Evolutionary conservation across 2,113 vertebrate genomes (phyloP), one percentile per base, ranked within the genome.

Genomic region (Lucifuga dentata): DNA sequence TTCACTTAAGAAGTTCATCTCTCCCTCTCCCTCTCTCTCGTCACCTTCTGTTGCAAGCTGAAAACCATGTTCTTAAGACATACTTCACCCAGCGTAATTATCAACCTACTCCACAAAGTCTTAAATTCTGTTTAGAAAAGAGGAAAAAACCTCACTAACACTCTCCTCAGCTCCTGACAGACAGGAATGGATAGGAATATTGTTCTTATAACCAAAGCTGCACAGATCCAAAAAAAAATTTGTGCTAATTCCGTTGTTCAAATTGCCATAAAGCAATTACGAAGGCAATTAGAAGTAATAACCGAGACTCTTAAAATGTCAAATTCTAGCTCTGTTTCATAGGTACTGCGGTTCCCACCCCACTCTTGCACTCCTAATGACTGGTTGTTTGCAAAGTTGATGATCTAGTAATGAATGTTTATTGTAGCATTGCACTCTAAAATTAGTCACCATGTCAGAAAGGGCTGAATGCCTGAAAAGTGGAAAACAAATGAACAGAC

Each of bases 1-100:
- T 73, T 80, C 49, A 68, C 72, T 78, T 68, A 68, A n/a, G 32
- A 57, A 51, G 46, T 78, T 55, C 32, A 66, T 39, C 51, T 39
- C 40, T 41, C 13, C 11, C 11, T 44, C 56, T 52, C 7, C 12
- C 7, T 16, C 11, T 19, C 38, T 39, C 20, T 36, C 16, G n/a
- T n/a, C 4, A 35, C 55, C 38, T 39, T 43, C 39, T 48, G n/a
- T 40, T 50, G 49, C 38, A 40, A 36, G 33, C 43, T 29, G 50
- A 52, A 39, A 35, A 55, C 40, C 20, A 51, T 45, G 5, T 11
- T 16, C 13, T 64, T 13, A 43, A 56, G 21, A 62, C 40, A 44
- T 26, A 33, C 57, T 49, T 64, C 53, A 66, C 9, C 29, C 2
- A 21, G 4, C 15, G 15, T 33, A 39, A 61, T 39, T 52, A 52